Base-by-base conservation (phyloP, 2,797 vertebrate genomes). In the Ara ararauna region DNA sequence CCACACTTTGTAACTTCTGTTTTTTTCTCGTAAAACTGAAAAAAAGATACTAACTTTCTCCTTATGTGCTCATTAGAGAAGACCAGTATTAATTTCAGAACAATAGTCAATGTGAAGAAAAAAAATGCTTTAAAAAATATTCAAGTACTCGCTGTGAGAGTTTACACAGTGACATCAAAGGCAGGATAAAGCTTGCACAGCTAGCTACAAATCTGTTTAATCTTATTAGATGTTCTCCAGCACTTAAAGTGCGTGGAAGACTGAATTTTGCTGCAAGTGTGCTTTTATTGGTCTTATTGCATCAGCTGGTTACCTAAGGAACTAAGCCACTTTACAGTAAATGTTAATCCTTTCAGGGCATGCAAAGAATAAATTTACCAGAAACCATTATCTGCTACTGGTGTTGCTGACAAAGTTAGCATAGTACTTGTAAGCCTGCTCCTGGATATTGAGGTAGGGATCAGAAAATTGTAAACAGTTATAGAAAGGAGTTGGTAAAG, bases 391-490 rank as follows among this genome's bases (percentile, higher is more conserved):
- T 74, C 44, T 92, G 53, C 68, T 85, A 15, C 78, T 89, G 84
- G 34, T 71, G 29, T 58, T 95, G 86, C 90, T 95, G 96, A 91
- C 90, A 86, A 87, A 95, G 77, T 88, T 89, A 78, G 90, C 47
- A 77, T 2, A 81, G 61, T 51, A 58, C 58, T 85, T 91, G 61
- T 81, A 77, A 85, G 45, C 60, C 48, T 91, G 23, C 89, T 95
- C 85, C 56, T 94, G 45, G 72, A 66, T 93, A 87, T 38, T 34
- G 91, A 44, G 68, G 79, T 77, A 62, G 83, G 73, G 68, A 91
- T 82, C 90, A 96, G 70, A 91, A 96, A 96, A 86, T 72, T 48
- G 77, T 95, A 91, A 97, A 89, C 76, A 84, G 38, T 62, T 94
- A 77, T 89, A 64, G 96, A 97, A 96, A 67, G 54, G 58, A 65